Percentiles rank a stretch among this genome's conserved stretches.
These are phyloP conservation scores for Liolophura sinensis DNA, from an alignment of 1,140 invertebrate genomes.

Conservation along the genomic window DNA sequence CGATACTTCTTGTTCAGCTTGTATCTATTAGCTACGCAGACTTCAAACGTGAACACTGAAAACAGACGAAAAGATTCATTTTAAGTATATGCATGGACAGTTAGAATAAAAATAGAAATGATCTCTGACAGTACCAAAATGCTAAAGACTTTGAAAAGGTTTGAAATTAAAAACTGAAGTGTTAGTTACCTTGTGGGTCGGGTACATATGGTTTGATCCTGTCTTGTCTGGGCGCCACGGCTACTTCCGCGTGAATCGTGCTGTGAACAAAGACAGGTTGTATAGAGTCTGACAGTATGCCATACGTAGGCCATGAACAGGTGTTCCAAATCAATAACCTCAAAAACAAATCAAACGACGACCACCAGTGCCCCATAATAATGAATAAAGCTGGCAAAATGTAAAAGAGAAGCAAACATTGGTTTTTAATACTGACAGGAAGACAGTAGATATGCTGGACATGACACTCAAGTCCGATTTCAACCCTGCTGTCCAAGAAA, in stretches of 20 bases:
- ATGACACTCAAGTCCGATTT: too few species aligned
- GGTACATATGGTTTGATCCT: slow-evolving; percentile 36
- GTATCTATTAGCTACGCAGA: slow-evolving; percentile 40
- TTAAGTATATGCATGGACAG: too few species aligned
- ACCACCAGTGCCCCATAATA: too few species aligned
- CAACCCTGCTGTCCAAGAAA: too few species aligned
- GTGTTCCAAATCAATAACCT: too few species aligned
- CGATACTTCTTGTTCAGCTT: slow-evolving; percentile 37
- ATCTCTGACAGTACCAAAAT: background rate
- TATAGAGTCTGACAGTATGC: too few species aligned
- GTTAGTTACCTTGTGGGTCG: slow-evolving; percentile 41
- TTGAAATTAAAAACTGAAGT: background rate
- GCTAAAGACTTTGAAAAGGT: background rate
- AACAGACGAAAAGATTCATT: background rate
- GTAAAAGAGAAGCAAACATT: background rate
- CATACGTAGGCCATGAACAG: too few species aligned
- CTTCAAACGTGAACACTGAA: slow-evolving; percentile 38
- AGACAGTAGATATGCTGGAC: too few species aligned
- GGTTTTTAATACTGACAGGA: too few species aligned
- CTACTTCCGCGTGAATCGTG: slow-evolving; percentile 40
- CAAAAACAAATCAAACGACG: too few species aligned
- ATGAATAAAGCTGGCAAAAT: too few species aligned
- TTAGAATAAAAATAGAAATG: background rate
- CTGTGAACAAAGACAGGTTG: slow-evolving; percentile 25
- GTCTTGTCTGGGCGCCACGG: slow-evolving; percentile 43